These are phyloP conservation scores for Hyposoter dolosus DNA, from an alignment of 2,888 invertebrate species.

Conservation along the genomic window DNA sequence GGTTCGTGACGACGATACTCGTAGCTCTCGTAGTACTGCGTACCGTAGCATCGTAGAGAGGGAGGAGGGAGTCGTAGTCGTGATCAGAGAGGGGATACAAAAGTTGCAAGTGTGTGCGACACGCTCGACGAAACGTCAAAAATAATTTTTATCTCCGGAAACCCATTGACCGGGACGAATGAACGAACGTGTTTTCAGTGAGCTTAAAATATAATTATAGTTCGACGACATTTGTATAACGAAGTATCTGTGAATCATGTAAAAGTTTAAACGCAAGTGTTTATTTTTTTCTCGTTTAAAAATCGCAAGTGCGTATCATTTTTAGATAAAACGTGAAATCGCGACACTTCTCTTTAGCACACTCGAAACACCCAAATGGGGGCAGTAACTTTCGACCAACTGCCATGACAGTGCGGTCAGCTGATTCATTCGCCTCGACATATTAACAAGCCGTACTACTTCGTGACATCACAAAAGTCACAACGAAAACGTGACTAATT, in stretches of 20 bases:
- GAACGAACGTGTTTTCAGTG: neutral
- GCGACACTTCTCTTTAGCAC: neutral
- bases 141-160: constrained; percentile 36
- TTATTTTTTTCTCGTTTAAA: neutral
- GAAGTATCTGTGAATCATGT: neutral
- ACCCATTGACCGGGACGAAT: neutral
- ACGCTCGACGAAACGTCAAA: constrained; percentile 55
- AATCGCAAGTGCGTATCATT: constrained; percentile 18
- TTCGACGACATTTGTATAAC: neutral
- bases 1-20: neutral
- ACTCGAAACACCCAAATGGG: constrained; percentile 1
- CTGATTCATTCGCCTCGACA: constrained; percentile 71
- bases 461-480: constrained; percentile 36
- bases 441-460: constrained; percentile 15
- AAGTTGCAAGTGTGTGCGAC: constrained; percentile 20
- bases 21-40: neutral
- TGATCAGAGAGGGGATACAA: neutral
- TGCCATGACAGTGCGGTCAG: constrained; percentile 73
- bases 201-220: neutral
- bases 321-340: neutral
- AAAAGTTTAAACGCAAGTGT: neutral
- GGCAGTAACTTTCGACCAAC: constrained; percentile 42
- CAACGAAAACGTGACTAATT: constrained; percentile 36
- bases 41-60: neutral
- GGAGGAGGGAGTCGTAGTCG: neutral